phyloP scores from a whole-genome alignment of 1,140 invertebrate genomes.

The Aphelinus certus region DNA sequence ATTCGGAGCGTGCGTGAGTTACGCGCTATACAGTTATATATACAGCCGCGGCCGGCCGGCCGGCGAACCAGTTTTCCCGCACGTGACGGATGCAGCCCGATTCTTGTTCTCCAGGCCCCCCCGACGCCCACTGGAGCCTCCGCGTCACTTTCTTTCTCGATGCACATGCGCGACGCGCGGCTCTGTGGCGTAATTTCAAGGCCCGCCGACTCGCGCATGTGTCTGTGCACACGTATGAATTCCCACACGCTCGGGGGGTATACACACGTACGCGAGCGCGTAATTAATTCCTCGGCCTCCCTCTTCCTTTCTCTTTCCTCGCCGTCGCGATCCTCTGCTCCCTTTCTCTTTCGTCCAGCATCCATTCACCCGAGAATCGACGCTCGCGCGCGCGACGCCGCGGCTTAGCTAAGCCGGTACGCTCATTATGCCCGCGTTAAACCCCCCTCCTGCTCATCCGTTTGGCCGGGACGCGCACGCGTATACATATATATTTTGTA shows the following conservation, averaged over 20 bases:
- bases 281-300: constrained; percentile 41
- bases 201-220: constrained; percentile 15
- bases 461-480: background rate
- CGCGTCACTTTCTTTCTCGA: background rate
- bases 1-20: too few species aligned
- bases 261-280: constrained; percentile 1
- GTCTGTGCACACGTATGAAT: constrained; percentile 11
- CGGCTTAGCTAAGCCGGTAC: background rate
- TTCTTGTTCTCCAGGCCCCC: too few species aligned
- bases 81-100: too few species aligned
- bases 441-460: background rate
- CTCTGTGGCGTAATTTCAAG: constrained; percentile 6
- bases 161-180: too few species aligned
- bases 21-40: too few species aligned
- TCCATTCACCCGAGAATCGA: constrained; percentile 31
- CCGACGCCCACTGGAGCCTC: background rate
- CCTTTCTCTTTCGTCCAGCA: constrained; percentile 18
- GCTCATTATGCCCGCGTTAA: background rate
- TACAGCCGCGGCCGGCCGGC: too few species aligned
- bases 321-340: constrained; percentile 31
- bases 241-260: background rate
- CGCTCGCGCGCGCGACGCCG: background rate
- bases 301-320: constrained; percentile 26
- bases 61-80: too few species aligned
- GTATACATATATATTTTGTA: background rate